Base-by-base conservation (phyloP, 2,113 vertebrate genomes). In the Rhinolophus sinicus region DNA sequence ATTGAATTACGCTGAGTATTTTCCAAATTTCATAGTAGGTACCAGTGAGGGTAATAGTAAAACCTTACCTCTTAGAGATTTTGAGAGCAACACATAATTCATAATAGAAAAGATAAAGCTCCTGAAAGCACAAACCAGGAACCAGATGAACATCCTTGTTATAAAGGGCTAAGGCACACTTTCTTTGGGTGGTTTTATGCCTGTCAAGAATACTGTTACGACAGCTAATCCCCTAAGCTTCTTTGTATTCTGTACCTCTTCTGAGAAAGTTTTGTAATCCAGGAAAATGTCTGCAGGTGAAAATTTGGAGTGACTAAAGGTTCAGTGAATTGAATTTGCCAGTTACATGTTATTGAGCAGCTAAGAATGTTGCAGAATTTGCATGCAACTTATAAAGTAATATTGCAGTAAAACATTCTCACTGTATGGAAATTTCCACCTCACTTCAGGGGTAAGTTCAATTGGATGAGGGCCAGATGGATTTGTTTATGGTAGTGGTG, bases 391-490 rank as follows among this genome's bases (percentile, higher is more conserved):
- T 72, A 47, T 35, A 83, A 90, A 80, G 47, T 18, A 56, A 47
- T 73, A 62, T 28, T 75, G 10, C 38, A 93, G 73, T 50, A 69
- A 86, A 85, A 76, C 35, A 30, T 40, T 90, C 84, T 95, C 80
- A 90, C 30, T 60, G 33, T 86, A 69, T 88, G 96, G 92, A 96
- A 96, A 97, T 95, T 96, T 96, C 96, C 92, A 97, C 47, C 78
- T 97, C 47, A 54, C 15, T 81, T 94, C 88, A 80, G 40, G 70
- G 76, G 50, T 92, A 90, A 96, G 90, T 22, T 92, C 80, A 30
- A 15, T 3, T 95, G 97, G 88, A 87, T 52, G 54, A 84, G 54
- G 35, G 65, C 96, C 94, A 94, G 85, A 87, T 67, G 38, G 91
- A 72, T 93, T 65, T 96, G 95, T 96, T 94, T 94, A 67, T 83